These are phyloP conservation scores for Xenus cinereus DNA, from an alignment of 2,113 vertebrate species.

Conservation along the genomic window DNA sequence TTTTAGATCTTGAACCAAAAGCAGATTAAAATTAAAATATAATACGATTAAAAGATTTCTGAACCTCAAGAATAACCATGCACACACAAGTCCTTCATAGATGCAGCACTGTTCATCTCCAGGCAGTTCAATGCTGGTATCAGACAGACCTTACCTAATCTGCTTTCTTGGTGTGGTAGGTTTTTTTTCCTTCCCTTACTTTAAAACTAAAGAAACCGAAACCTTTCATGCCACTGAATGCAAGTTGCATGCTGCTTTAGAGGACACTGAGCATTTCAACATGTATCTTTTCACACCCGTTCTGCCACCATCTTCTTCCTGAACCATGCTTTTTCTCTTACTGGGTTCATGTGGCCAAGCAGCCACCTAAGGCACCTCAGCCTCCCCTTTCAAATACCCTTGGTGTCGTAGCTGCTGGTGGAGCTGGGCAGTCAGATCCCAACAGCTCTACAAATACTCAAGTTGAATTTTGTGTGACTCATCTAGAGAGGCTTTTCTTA, in stretches of 20 bases:
- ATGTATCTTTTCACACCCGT: fast-evolving
- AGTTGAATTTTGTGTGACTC: neutral
- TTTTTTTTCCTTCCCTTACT: neutral
- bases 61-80: neutral
- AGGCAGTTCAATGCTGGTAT: neutral
- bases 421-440: neutral
- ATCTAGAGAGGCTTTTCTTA: slow-evolving; percentile 1
- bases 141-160: neutral
- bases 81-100: neutral
- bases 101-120: neutral
- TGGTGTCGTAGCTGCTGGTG: neutral
- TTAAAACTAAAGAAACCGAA: neutral
- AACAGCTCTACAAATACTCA: neutral
- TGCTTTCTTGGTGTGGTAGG: neutral
- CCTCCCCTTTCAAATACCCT: too few relatives aligned
- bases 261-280: neutral
- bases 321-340: neutral
- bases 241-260: neutral
- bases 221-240: neutral
- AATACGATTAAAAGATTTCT: neutral
- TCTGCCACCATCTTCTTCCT: neutral
- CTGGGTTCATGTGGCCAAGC: neutral
- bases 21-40: neutral
- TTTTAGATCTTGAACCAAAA: neutral
- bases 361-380: neutral